Percentiles rank a stretch among this genome's conserved stretches.
Evolutionary conservation across 2,797 vertebrate genomes (phyloP).

Genomic region (Oreonectes daqikongensis): DNA sequence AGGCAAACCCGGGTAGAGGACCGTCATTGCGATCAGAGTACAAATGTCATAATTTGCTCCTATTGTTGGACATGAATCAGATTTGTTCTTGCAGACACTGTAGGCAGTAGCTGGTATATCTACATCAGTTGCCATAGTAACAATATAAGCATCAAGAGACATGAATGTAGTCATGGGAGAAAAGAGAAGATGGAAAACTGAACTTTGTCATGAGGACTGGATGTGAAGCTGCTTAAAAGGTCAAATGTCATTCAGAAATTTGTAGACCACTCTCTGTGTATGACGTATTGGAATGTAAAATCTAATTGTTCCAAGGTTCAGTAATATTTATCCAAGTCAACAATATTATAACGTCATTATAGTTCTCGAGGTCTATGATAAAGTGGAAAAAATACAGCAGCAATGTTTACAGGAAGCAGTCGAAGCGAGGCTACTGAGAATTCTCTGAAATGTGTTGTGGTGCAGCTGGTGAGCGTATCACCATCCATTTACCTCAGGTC

Average conservation of each 20-base stretch:
- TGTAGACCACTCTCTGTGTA: too few species aligned
- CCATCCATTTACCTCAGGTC: background rate
- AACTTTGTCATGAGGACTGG: background rate
- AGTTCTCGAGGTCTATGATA: background rate
- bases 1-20: background rate
- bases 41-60: background rate
- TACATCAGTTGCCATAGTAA: background rate
- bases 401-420: background rate
- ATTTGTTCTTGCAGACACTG: background rate
- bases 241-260: background rate
- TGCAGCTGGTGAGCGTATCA: conserved; percentile 4
- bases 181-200: background rate
- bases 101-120: background rate
- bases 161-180: background rate
- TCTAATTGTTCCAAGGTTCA: too few species aligned
- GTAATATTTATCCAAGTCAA: background rate
- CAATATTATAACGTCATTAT: background rate
- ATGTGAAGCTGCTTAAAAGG: too few species aligned
- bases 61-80: background rate
- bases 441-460: background rate
- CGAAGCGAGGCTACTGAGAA: background rate
- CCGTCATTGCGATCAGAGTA: background rate
- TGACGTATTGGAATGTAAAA: too few species aligned
- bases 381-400: background rate
- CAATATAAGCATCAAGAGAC: background rate